phyloP scores from a whole-genome alignment of 2,113 vertebrate genomes.

The Psilopsiagon aurifrons region DNA sequence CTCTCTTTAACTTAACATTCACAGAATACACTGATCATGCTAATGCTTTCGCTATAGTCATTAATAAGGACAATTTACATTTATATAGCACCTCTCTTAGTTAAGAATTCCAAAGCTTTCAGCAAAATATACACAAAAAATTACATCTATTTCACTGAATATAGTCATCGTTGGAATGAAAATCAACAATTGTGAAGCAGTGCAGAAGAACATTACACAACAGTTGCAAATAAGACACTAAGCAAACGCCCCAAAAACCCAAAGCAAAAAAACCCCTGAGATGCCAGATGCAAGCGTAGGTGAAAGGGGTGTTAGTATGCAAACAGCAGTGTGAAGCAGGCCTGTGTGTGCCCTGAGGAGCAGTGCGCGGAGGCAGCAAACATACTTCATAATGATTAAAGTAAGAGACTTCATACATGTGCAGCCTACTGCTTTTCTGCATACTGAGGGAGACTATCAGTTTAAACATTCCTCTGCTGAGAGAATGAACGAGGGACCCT shows the following conservation, averaged over 20 bases:
- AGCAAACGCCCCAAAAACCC: neutral
- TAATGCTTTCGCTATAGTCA: constrained; percentile 21
- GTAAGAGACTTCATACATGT: neutral
- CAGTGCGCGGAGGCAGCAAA: neutral
- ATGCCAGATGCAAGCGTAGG: neutral
- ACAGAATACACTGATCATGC: constrained; percentile 54
- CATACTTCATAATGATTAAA: neutral
- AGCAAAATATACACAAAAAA: constrained; percentile 61
- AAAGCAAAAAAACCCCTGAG: neutral
- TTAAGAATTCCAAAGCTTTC: constrained; percentile 56
- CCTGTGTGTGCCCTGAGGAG: neutral
- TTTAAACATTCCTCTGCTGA: neutral
- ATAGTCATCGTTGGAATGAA: constrained; percentile 17
- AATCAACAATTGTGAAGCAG: constrained; percentile 47
- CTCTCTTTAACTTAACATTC: constrained; percentile 46
- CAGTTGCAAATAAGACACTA: constrained; percentile 20
- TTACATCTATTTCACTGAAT: constrained; percentile 63
- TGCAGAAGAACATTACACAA: constrained; percentile 14
- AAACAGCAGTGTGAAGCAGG: neutral
- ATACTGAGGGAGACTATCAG: neutral
- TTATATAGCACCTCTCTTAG: constrained; percentile 56
- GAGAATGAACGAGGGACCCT: constrained; percentile 20
- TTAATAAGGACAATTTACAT: constrained; percentile 68
- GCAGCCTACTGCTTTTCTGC: neutral
- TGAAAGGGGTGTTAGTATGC: neutral